Percentiles rank a stretch among this genome's conserved stretches.
Conservation (phyloP, 1,140 invertebrate species). For the Halictus rubicundus region DNA sequence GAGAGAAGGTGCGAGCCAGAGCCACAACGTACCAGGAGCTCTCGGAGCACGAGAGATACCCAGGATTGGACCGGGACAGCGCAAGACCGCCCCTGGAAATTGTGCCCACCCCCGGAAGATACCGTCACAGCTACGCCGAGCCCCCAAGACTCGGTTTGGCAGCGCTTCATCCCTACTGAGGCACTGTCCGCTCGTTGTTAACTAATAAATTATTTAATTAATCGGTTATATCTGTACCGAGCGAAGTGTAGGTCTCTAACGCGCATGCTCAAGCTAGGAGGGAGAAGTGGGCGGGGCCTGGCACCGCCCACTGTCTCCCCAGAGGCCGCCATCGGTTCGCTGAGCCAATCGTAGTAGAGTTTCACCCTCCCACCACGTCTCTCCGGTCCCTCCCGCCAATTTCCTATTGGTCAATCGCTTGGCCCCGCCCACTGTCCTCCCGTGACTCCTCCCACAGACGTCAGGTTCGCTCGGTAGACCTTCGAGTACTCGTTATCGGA, state of each 20-base stretch:
- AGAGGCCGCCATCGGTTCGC: no score
- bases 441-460: no score
- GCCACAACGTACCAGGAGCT: constrained; percentile 80
- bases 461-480: no score
- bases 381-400: no score
- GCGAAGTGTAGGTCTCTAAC: no score
- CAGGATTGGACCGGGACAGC: constrained; percentile 81
- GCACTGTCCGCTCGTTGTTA: constrained; percentile 43
- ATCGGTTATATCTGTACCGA: constrained; percentile 15
- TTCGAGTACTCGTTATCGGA: constrained; percentile 31
- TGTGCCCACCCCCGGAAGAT: constrained; percentile 75
- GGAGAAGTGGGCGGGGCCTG: no score
- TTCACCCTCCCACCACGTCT: no score
- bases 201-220: constrained; percentile 72
- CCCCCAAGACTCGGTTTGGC: constrained; percentile 80
- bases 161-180: constrained; percentile 80
- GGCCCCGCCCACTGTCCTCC: no score
- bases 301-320: no score
- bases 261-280: no score
- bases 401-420: no score
- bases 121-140: constrained; percentile 82
- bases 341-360: no score
- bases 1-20: constrained; percentile 68
- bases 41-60: constrained; percentile 81
- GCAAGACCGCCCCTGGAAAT: constrained; percentile 78